Base-by-base conservation (phyloP, 37 sponge, comb jelly and placozoan species). In the Chondrilla cf. caribensis region DNA sequence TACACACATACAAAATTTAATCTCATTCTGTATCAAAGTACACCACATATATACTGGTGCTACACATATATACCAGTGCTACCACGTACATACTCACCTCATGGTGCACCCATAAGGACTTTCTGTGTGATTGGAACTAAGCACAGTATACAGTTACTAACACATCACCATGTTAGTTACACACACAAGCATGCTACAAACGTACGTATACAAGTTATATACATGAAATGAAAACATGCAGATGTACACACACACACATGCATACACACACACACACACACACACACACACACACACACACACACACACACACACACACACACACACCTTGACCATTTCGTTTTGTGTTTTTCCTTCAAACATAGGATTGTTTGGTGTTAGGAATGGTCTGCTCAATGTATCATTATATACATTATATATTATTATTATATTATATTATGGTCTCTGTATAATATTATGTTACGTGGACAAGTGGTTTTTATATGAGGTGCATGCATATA, bases 21-120 rank as follows among this genome's bases (percentile, higher is more conserved):
- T 19, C 18, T 62, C 25, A 29, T n/a, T 19, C 4, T 15, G 6
- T 7, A 70, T 6, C 1, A 37, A 21, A 73, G 43, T n/a, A n/a
- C n/a, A n/a, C n/a, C n/a, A n/a, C n/a, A n/a, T n/a, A n/a, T n/a
- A n/a, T n/a, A n/a, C n/a, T n/a, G n/a, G n/a, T n/a, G n/a, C n/a
- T n/a, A n/a, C n/a, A n/a, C n/a, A n/a, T n/a, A n/a, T n/a, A n/a
- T n/a, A n/a, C n/a, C n/a, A n/a, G n/a, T n/a, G n/a, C n/a, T n/a
- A n/a, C n/a, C n/a, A n/a, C 18, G n/a, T n/a, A n/a, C n/a, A 1
- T 19, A 29, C 85, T 68, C 67, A 95, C 95, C 90, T 96, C 97
- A 66, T 96, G 97, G 60, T 96, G 90, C 62, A 86, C 83, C 97
- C 97, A 96, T 24, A 96, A 84, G 18, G 95, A 94, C 78, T 94